phyloP scores from a whole-genome alignment of 2,888 invertebrate genomes.

The Drosophila yooni region DNA sequence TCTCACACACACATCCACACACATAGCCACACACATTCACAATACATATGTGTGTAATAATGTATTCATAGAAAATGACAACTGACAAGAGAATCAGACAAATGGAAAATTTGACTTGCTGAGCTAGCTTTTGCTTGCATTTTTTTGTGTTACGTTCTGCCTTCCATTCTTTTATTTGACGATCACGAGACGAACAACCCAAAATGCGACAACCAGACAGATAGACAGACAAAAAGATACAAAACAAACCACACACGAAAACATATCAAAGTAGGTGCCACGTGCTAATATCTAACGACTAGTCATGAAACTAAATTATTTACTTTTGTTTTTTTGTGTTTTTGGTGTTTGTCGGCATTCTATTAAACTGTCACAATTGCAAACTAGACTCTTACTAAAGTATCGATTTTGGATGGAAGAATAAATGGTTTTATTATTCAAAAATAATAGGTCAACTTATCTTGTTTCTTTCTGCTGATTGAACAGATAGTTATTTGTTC shows the following conservation, averaged over 20 bases:
- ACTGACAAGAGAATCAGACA: conserved; percentile 76
- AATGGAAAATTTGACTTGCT: conserved; percentile 73
- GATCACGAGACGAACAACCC: conserved; percentile 33
- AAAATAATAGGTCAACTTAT: neutral
- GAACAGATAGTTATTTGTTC: neutral
- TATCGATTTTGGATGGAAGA: neutral
- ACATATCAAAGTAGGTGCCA: conserved; percentile 54
- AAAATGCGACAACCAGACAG: conserved; percentile 48
- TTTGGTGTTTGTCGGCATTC: neutral
- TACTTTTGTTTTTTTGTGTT: neutral
- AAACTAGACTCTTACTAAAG: neutral
- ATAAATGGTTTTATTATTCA: neutral
- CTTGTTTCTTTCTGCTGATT: neutral
- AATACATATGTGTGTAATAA: conserved; percentile 44
- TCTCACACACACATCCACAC: neutral
- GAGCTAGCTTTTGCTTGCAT: conserved; percentile 32
- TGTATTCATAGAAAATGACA: conserved; percentile 79
- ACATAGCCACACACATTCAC: conserved; percentile 1
- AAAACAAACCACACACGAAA: conserved; percentile 64
- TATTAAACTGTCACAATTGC: neutral
- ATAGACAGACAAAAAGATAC: conserved; percentile 13
- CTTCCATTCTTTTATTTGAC: conserved; percentile 23
- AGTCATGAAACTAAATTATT: conserved; percentile 23
- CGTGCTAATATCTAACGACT: conserved; percentile 25
- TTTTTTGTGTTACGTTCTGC: conserved; percentile 21